These are phyloP conservation scores for Pristionchus maxplancki DNA, from an alignment of 2,888 invertebrate genomes.

Conservation along the genomic window DNA sequence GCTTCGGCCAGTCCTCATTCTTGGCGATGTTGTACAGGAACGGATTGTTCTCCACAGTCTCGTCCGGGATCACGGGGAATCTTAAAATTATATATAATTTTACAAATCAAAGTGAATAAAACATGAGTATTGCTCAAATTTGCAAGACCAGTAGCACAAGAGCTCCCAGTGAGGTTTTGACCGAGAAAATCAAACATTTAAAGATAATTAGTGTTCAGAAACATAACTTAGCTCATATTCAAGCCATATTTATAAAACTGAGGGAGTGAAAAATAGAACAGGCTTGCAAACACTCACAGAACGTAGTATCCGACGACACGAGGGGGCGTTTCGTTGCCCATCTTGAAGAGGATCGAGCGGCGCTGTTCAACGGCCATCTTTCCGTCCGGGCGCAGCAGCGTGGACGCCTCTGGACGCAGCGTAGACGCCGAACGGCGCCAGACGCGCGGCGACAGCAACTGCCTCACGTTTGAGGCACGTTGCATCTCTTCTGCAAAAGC, in stretches of 20 bases:
- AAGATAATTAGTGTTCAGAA: too few species aligned
- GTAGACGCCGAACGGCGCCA: slow-evolving; percentile 34
- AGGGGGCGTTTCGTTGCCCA: slow-evolving; percentile 71
- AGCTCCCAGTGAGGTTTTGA: too few species aligned
- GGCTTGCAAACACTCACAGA: slow-evolving; percentile 58
- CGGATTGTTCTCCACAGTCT: slow-evolving; percentile 74
- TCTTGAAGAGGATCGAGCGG: slow-evolving; percentile 69
- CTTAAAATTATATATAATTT: slow-evolving; percentile 56
- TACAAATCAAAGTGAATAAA: neutral
- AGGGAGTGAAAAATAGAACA: neutral
- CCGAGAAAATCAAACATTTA: too few species aligned
- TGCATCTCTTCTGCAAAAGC: neutral
- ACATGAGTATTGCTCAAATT: neutral
- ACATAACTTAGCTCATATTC: too few species aligned
- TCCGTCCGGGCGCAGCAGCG: slow-evolving; percentile 63
- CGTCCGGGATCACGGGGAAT: slow-evolving; percentile 75
- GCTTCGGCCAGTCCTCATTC: slow-evolving; percentile 75
- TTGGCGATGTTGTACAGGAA: slow-evolving; percentile 74
- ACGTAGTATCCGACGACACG: slow-evolving; percentile 73
- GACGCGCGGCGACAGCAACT: neutral
- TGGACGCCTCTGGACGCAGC: neutral
- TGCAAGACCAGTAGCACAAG: neutral
- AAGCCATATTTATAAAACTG: neutral
- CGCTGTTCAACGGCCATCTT: slow-evolving; percentile 66
- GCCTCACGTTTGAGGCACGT: slow-evolving; percentile 30